These are phyloP conservation scores for Ursus arctos DNA, from an alignment of 2,113 vertebrate genomes.

Conservation along the genomic window DNA sequence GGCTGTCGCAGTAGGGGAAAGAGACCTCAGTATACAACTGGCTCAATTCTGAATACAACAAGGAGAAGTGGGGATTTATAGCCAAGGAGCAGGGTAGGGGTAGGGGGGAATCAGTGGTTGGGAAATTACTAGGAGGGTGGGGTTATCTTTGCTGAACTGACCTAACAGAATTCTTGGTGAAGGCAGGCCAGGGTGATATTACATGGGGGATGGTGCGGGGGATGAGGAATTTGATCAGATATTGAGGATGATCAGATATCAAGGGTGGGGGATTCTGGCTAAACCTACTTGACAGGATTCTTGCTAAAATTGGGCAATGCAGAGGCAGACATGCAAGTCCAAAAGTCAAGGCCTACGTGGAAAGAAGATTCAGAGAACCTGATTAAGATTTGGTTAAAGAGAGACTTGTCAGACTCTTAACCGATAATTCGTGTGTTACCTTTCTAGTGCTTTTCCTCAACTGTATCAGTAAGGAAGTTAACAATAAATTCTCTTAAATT, in stretches of 20 bases:
- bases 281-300: neutral
- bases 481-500: neutral
- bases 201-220: too few species aligned
- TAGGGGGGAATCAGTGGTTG: neutral
- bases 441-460: neutral
- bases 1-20: neutral
- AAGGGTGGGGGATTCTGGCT: neutral
- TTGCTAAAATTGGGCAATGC: neutral
- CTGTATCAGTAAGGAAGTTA: neutral
- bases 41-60: neutral
- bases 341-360: neutral
- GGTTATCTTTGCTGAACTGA: neutral
- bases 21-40: slow-evolving; percentile 20
- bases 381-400: neutral
- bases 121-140: neutral
- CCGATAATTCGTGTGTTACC: neutral
- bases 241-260: neutral
- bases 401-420: neutral
- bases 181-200: neutral
- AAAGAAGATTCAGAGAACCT: neutral
- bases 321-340: neutral
- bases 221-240: neutral
- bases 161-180: neutral
- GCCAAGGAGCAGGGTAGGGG: neutral
- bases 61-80: neutral